These are phyloP conservation scores for Xestia c-nigrum DNA, from an alignment of 2,888 invertebrate genomes.

Conservation along the genomic window DNA sequence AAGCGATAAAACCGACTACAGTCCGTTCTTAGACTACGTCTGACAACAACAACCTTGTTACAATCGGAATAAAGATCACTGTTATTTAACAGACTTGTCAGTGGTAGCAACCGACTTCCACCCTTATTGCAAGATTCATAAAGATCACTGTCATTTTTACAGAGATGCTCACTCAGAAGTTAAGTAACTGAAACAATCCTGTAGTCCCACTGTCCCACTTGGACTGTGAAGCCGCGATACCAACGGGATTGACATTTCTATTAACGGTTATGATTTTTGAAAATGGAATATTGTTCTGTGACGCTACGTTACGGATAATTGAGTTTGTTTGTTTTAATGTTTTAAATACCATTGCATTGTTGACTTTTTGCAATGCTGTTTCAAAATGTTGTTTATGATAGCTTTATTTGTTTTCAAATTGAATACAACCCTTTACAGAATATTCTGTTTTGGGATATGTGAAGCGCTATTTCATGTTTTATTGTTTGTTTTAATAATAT, in stretches of 20 bases:
- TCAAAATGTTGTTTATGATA: slow-evolving; percentile 5
- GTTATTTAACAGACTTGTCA: not conserved
- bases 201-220: slow-evolving; percentile 43
- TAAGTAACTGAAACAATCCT: not conserved
- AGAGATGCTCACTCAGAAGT: not conserved
- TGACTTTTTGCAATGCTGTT: slow-evolving; percentile 12
- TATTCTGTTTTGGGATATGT: not conserved
- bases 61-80: not conserved
- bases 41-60: not conserved
- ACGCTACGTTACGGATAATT: slow-evolving; percentile 37
- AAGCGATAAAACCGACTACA: slow-evolving; percentile 60
- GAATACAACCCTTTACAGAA: not conserved
- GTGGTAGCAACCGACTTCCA: not conserved
- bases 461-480: not conserved
- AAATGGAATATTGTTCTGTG: slow-evolving; percentile 42
- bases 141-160: not conserved
- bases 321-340: slow-evolving; percentile 34
- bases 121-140: not conserved
- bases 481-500: not conserved
- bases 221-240: slow-evolving; percentile 60
- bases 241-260: slow-evolving; percentile 58
- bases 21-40: not conserved
- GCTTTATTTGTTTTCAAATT: slow-evolving; percentile 19
- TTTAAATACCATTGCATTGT: slow-evolving; percentile 8
- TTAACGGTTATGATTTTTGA: slow-evolving; percentile 65